Conservation (phyloP, 2,888 invertebrate species). For the Xylophagus ater region DNA sequence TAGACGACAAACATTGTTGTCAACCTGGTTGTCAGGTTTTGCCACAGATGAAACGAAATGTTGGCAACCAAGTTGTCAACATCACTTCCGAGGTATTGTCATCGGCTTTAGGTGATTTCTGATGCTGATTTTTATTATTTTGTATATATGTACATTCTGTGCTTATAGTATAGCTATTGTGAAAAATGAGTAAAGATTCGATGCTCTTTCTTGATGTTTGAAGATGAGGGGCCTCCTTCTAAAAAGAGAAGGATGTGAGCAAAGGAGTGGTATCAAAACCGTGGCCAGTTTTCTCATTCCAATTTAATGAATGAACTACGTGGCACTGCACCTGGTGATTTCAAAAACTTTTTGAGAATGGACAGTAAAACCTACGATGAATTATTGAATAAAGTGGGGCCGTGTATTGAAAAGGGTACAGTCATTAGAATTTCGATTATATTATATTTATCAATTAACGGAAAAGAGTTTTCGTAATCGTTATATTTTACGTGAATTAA, state of each 20-base stretch:
- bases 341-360: constrained; percentile 1
- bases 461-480: constrained; percentile 38
- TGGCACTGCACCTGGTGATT: background rate
- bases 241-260: constrained; percentile 1
- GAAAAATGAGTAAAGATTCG: too few relatives aligned
- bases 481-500: constrained; percentile 45
- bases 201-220: too few relatives aligned
- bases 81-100: too few relatives aligned
- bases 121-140: too few relatives aligned
- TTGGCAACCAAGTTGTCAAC: too few relatives aligned
- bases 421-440: too few relatives aligned
- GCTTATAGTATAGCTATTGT: too few relatives aligned
- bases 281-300: background rate
- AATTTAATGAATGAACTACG: constrained; percentile 1
- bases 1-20: too few relatives aligned
- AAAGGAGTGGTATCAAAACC: background rate
- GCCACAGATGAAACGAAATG: too few relatives aligned
- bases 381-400: constrained; percentile 1
- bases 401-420: constrained; percentile 1
- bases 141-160: too few relatives aligned
- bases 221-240: background rate
- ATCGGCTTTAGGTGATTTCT: too few relatives aligned
- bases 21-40: too few relatives aligned
- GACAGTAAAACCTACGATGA: background rate
- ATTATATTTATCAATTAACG: constrained; percentile 47